Evolutionary conservation across 2,888 invertebrate species (phyloP).

Genomic region (Liodrosophila aerea): DNA sequence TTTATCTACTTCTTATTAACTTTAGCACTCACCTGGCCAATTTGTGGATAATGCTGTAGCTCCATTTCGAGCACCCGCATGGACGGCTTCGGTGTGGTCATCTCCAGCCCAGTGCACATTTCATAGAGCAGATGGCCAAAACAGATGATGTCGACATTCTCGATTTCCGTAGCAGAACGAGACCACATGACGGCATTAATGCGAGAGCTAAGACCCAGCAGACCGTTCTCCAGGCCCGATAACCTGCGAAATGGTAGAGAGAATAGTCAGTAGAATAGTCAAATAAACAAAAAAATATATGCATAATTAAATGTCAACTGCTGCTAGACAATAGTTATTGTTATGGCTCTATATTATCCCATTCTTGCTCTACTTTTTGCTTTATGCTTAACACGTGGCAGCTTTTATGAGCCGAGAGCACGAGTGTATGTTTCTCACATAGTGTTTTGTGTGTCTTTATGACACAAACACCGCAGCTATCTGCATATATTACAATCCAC

Average conservation of each 20-base stretch:
- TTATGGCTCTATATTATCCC: background rate
- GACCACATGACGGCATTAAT: conserved; percentile 85
- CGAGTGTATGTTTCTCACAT: conserved; percentile 16
- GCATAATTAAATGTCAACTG: conserved; percentile 43
- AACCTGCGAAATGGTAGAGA: conserved; percentile 83
- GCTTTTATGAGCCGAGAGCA: conserved; percentile 48
- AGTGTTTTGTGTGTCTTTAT: conserved; percentile 15
- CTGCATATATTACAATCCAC: conserved; percentile 17
- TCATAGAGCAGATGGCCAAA: conserved; percentile 94
- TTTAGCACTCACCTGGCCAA: conserved; percentile 79
- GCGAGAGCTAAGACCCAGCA: conserved; percentile 87
- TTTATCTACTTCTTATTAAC: no score
- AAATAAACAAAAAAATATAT: conserved; percentile 25
- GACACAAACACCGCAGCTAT: conserved; percentile 40
- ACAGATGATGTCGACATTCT: conserved; percentile 86
- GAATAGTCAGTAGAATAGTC: background rate
- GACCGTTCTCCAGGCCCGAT: conserved; percentile 92
- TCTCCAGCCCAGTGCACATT: conserved; percentile 94
- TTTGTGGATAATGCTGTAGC: conserved; percentile 88
- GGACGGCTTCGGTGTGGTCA: conserved; percentile 89
- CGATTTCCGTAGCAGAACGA: conserved; percentile 82
- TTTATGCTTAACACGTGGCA: conserved; percentile 37
- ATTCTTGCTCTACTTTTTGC: conserved; percentile 5
- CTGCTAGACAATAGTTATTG: conserved; percentile 7
- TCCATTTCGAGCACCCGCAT: conserved; percentile 88